Evolutionary conservation across 2,888 invertebrate species (phyloP).

Genomic region (Heliconius hortense): DNA sequence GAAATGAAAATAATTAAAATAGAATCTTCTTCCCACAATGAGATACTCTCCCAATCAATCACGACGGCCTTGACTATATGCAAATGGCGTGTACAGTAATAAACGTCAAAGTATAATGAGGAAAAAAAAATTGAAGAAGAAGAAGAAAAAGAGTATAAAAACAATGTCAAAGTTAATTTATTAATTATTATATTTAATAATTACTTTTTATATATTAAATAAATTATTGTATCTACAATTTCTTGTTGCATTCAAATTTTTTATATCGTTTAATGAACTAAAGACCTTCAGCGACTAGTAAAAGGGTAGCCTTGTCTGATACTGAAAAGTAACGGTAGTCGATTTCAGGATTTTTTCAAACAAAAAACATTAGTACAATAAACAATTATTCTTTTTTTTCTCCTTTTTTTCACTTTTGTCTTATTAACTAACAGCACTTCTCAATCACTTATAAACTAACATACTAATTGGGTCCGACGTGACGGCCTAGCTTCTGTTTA

Average conservation of each 20-base stretch:
- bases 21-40: too few species aligned
- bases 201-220: not conserved
- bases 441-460: too few species aligned
- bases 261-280: not conserved
- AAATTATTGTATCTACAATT: not conserved
- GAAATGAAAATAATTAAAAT: not conserved
- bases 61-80: too few species aligned
- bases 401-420: too few species aligned
- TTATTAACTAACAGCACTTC: too few species aligned
- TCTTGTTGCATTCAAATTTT: not conserved
- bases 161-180: not conserved
- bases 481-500: too few species aligned
- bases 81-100: too few species aligned
- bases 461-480: too few species aligned
- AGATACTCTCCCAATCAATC: too few species aligned
- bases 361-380: not conserved
- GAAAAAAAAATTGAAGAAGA: too few species aligned
- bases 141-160: not conserved
- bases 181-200: not conserved
- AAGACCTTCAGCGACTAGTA: slow-evolving; percentile 1
- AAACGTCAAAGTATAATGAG: too few species aligned
- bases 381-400: too few species aligned
- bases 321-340: not conserved
- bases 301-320: slow-evolving; percentile 15
- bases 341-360: slow-evolving; percentile 7